Conservation (phyloP, 2,113 vertebrate genomes). For the Eulemur rufifrons region DNA sequence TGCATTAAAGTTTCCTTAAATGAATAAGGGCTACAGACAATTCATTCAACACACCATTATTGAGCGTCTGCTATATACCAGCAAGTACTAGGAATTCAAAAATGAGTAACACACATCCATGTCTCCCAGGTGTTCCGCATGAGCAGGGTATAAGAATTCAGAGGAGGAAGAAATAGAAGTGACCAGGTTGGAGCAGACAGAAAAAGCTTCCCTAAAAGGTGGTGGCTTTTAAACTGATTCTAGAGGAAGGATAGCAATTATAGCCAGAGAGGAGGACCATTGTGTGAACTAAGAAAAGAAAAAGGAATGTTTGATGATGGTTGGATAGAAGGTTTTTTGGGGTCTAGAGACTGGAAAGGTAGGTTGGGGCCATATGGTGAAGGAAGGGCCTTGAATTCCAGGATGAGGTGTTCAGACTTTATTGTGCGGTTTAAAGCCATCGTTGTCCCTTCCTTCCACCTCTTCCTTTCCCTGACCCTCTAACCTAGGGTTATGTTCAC, state of each 20-base stretch:
- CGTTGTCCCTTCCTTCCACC: not conserved
- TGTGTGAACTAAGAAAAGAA: not conserved
- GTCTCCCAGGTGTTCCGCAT: not conserved
- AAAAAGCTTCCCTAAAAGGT: not conserved
- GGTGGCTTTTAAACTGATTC: not conserved
- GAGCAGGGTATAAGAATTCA: not conserved
- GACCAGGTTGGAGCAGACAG: not conserved
- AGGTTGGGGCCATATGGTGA: not conserved
- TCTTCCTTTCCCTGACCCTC: not conserved
- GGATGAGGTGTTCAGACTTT: not conserved
- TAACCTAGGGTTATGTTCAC: not conserved
- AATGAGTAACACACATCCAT: not conserved
- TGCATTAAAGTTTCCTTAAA: not conserved
- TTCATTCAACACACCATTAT: not conserved
- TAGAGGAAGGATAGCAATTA: not conserved
- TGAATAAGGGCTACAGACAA: not conserved
- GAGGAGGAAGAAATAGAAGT: not conserved
- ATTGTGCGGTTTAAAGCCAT: not conserved
- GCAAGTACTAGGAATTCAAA: not conserved
- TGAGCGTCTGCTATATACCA: not conserved
- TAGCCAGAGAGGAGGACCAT: not conserved
- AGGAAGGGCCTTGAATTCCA: not conserved
- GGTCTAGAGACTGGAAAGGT: not conserved
- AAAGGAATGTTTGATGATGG: not conserved
- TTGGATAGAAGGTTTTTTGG: not conserved